These are phyloP conservation scores for Machimus atricapillus DNA, from an alignment of 2,888 invertebrate genomes.

Conservation along the genomic window DNA sequence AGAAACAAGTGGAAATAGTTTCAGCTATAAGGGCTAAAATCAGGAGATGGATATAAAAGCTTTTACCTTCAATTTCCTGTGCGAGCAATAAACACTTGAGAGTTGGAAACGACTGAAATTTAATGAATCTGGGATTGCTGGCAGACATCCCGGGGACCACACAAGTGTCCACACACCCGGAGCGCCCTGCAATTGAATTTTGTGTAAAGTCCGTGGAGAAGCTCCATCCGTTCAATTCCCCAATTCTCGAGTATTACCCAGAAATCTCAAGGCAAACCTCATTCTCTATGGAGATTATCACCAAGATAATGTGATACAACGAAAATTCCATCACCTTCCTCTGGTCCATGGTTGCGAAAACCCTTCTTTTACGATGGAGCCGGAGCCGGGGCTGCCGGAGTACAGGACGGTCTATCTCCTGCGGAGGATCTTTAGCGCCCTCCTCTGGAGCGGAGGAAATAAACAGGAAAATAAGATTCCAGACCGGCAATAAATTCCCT, in stretches of 20 bases:
- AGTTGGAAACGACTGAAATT: not conserved
- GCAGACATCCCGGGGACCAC: not conserved
- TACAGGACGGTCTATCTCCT: slow-evolving; percentile 23
- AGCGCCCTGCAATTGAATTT: not conserved
- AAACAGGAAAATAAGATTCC: slow-evolving; percentile 40
- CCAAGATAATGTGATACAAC: slow-evolving; percentile 23
- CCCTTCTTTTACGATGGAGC: slow-evolving; percentile 30
- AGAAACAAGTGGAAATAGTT: not conserved
- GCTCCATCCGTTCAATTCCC: slow-evolving; percentile 9
- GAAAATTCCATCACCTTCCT: slow-evolving; percentile 37
- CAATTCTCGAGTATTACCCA: slow-evolving; percentile 18
- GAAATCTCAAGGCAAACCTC: slow-evolving; percentile 8
- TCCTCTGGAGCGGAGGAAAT: slow-evolving; percentile 10
- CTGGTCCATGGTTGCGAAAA: slow-evolving; percentile 11
- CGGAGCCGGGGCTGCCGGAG: not conserved
- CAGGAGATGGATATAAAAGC: not conserved
- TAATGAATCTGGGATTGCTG: not conserved
- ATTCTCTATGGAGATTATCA: slow-evolving; percentile 34
- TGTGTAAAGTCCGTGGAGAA: not conserved
- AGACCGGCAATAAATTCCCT: slow-evolving; percentile 38
- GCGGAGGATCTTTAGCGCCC: slow-evolving; percentile 25
- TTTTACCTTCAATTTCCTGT: not conserved
- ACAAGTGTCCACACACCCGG: not conserved
- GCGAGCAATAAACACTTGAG: not conserved
- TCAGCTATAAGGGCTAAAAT: not conserved